Conservation (phyloP, 2,113 vertebrate species). For the Dipodomys stephensi region DNA sequence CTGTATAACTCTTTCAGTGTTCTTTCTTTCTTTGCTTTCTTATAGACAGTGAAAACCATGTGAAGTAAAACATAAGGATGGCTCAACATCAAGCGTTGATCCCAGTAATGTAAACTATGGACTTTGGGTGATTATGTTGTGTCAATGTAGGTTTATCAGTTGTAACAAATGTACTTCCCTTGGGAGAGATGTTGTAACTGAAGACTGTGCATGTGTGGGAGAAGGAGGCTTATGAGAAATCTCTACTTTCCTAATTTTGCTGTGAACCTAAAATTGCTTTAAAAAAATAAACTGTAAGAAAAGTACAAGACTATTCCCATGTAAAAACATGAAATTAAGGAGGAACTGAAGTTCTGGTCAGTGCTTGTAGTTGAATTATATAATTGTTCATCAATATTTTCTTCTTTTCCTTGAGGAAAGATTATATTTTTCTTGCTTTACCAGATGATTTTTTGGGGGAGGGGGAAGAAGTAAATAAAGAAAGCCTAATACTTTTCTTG, state of each 20-base stretch:
- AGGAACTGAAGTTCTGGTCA: not conserved
- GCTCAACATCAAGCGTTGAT: not conserved
- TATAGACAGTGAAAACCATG: not conserved
- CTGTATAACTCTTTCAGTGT: not conserved
- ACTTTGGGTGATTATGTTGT: not conserved
- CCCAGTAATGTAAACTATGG: not conserved
- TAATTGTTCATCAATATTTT: not conserved
- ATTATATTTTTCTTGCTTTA: not conserved
- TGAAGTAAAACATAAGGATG: not conserved
- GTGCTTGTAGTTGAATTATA: not conserved
- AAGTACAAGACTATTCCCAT: not conserved
- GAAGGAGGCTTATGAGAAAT: not conserved
- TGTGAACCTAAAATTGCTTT: not conserved
- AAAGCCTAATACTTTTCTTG: not conserved
- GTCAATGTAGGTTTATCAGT: not conserved
- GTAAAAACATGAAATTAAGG: not conserved
- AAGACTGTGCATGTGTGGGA: not conserved
- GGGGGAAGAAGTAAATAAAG: not conserved
- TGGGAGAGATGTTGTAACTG: not conserved
- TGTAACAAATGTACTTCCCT: not conserved
- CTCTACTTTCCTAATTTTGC: not conserved
- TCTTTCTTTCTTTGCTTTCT: not conserved
- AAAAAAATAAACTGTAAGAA: not conserved
- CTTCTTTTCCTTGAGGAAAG: not conserved
- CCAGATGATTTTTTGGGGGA: not conserved